Conservation (phyloP, 2,113 vertebrate species). For the Sylvietta virens region DNA sequence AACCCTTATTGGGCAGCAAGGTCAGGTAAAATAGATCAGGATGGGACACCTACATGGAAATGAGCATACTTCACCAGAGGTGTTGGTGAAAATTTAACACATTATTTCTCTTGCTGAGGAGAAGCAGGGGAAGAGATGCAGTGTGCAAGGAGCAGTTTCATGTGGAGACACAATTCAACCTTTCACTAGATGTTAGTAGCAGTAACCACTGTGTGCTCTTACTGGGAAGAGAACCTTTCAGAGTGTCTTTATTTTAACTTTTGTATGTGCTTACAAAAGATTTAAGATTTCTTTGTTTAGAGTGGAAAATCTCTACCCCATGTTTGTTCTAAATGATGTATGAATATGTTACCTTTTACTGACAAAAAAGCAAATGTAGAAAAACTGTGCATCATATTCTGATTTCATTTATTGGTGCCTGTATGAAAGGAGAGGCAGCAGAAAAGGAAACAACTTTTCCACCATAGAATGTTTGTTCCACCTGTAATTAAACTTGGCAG, state of each 20-base stretch:
- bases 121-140: background rate
- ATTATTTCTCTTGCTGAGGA: background rate
- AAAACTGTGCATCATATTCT: background rate
- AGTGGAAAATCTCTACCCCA: background rate
- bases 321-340: background rate
- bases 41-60: background rate
- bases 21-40: background rate
- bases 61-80: background rate
- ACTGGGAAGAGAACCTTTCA: background rate
- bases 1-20: background rate
- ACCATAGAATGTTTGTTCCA: background rate
- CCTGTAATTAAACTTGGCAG: background rate
- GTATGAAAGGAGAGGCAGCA: background rate
- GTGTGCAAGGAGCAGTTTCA: background rate
- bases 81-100: background rate
- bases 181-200: background rate
- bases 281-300: background rate
- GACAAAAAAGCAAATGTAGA: background rate
- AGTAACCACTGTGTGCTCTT: background rate
- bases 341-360: background rate
- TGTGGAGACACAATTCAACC: background rate
- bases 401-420: background rate
- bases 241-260: background rate
- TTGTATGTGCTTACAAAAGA: background rate
- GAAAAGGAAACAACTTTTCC: background rate